Conservation (phyloP, 2,113 vertebrate species). For the Chitala chitala region DNA sequence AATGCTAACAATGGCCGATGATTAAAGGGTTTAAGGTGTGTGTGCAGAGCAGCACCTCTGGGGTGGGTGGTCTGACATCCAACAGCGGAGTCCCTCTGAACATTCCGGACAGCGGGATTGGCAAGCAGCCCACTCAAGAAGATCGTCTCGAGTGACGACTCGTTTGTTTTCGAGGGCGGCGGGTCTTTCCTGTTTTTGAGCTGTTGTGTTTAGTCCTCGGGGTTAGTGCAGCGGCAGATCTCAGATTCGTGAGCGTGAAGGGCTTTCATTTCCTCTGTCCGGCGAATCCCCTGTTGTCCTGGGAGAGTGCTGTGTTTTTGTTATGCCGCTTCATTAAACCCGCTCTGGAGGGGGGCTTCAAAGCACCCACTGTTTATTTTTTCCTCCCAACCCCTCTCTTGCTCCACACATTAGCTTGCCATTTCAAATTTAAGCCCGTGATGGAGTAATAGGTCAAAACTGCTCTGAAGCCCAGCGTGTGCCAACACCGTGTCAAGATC, state of each 20-base stretch:
- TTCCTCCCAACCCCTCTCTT: background rate
- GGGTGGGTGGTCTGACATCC: background rate
- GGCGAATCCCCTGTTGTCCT: background rate
- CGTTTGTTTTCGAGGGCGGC: conserved; percentile 4
- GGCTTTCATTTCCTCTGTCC: conserved; percentile 29
- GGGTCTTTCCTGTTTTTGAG: conserved; percentile 21
- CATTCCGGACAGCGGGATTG: background rate
- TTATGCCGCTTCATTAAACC: background rate
- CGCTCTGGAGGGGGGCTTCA: background rate
- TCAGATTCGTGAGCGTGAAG: conserved; percentile 2
- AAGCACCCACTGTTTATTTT: background rate
- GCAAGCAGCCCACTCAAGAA: background rate
- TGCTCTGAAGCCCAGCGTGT: background rate
- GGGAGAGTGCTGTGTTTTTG: background rate
- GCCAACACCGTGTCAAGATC: background rate
- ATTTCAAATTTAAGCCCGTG: background rate
- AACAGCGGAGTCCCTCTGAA: too few species aligned
- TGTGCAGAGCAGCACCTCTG: too few species aligned
- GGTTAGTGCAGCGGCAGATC: background rate
- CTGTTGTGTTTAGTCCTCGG: conserved; percentile 37
- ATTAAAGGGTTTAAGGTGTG: background rate
- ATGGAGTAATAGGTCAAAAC: background rate
- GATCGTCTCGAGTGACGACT: background rate
- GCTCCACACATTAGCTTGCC: background rate
- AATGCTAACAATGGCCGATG: too few species aligned